Evolutionary conservation across 2,797 vertebrate genomes (phyloP).

Genomic region (Selene dorsalis): DNA sequence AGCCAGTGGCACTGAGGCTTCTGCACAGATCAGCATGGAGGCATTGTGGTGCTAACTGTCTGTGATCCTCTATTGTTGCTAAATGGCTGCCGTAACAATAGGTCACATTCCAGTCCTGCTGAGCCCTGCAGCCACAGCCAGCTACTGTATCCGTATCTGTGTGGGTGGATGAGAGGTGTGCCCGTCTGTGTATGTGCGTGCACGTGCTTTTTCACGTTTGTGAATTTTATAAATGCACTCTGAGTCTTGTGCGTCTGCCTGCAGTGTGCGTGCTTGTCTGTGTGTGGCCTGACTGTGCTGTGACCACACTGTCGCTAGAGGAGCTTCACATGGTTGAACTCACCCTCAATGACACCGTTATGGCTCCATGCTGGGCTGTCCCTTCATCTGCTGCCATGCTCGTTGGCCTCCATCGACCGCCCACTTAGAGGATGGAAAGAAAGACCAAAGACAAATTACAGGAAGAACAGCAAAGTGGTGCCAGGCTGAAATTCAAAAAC

Average conservation of each 20-base stretch:
- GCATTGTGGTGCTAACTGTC: conserved; percentile 77
- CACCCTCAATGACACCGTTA: conserved; percentile 45
- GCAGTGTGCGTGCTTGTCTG: conserved; percentile 32
- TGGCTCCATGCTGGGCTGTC: conserved; percentile 40
- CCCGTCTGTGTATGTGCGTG: neutral
- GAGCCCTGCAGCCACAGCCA: conserved; percentile 34
- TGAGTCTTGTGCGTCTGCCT: neutral
- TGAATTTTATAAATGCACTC: neutral
- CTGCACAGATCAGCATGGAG: conserved; percentile 68
- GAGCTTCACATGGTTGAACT: conserved; percentile 39
- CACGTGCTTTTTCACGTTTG: conserved; percentile 8
- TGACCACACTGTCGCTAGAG: conserved; percentile 29
- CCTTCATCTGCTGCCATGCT: conserved; percentile 55
- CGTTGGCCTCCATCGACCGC: conserved; percentile 32
- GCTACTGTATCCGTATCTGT: conserved; percentile 55
- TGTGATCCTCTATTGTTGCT: conserved; percentile 69
- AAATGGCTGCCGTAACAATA: conserved; percentile 70
- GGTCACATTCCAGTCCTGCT: conserved; percentile 71
- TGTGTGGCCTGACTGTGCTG: conserved; percentile 55
- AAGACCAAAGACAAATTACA: neutral
- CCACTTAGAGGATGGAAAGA: conserved; percentile 24
- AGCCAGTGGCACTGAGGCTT: conserved; percentile 42
- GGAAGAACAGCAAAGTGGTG: neutral
- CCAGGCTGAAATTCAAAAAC: neutral
- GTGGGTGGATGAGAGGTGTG: conserved; percentile 29